A percentile compares a stretch with the other conserved stretches of the same genome.
These are phyloP conservation scores for Lamprotornis superbus DNA, from an alignment of 2,113 vertebrate species.

Conservation along the genomic window DNA sequence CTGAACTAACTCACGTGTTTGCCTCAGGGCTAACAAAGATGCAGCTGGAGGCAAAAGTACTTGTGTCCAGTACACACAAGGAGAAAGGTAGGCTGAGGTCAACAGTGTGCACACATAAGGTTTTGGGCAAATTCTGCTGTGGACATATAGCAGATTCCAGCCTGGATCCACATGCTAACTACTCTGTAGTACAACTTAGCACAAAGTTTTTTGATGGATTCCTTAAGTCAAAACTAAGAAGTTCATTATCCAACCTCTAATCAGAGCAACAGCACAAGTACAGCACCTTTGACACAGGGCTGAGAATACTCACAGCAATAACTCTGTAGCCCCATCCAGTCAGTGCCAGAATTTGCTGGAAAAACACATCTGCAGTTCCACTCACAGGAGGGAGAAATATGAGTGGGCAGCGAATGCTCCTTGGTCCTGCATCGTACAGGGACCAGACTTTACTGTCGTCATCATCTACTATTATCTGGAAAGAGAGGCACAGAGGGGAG, in stretches of 20 bases:
- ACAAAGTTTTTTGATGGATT: rapidly evolving
- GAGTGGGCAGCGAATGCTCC: constrained; percentile 93
- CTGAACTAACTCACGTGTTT: not conserved
- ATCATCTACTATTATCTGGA: constrained; percentile 96
- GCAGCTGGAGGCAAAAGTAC: not conserved
- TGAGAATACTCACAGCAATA: constrained; percentile 86
- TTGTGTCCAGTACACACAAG: not conserved
- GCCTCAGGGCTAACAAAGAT: not conserved
- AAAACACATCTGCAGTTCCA: constrained; percentile 96
- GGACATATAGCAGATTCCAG: not conserved
- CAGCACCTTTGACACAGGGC: not conserved
- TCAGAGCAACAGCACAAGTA: not conserved
- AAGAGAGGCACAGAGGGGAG: not conserved
- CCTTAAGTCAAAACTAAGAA: not conserved
- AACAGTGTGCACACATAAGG: not conserved
- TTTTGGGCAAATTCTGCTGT: not conserved
- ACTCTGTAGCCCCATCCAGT: constrained; percentile 97
- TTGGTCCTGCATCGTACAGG: constrained; percentile 92
- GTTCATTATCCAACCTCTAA: not conserved
- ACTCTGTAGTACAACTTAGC: not conserved
- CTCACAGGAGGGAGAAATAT: constrained; percentile 96
- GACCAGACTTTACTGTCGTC: constrained; percentile 99
- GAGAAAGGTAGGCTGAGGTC: not conserved
- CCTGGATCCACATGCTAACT: not conserved
- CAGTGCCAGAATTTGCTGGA: constrained; percentile 93